phyloP scores from a whole-genome alignment of 2,113 vertebrate genomes.

The Leucoraja erinaceus region DNA sequence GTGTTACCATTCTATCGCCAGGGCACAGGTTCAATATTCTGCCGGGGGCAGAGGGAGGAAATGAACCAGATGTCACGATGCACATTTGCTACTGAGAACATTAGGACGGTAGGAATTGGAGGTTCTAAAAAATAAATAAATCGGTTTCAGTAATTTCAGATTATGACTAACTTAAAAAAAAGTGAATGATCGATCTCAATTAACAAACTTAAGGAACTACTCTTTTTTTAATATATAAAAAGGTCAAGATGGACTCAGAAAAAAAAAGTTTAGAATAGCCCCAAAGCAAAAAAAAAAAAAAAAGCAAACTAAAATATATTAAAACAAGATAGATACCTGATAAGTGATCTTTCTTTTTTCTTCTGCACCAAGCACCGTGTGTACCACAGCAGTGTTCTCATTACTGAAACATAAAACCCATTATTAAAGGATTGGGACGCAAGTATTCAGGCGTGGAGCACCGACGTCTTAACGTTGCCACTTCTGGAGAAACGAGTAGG shows the following conservation, averaged over 20 bases:
- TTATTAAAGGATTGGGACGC: background rate
- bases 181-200: background rate
- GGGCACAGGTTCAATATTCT: too few species aligned
- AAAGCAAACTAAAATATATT: background rate
- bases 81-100: too few species aligned
- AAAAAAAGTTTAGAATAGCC: background rate
- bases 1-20: too few species aligned
- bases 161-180: background rate
- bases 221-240: background rate
- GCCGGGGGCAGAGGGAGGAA: too few species aligned
- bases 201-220: background rate
- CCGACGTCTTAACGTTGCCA: too few species aligned
- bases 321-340: constrained; percentile 52
- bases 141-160: background rate
- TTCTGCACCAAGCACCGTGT: constrained; percentile 48
- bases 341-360: constrained; percentile 69
- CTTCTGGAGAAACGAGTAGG: too few species aligned
- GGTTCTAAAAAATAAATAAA: too few species aligned
- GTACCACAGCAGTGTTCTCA: constrained; percentile 40
- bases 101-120: too few species aligned
- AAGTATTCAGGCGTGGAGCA: background rate
- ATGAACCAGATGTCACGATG: too few species aligned
- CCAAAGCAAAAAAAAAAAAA: background rate
- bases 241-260: background rate
- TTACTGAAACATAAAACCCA: constrained; percentile 44